Base-by-base conservation (phyloP, 1,140 invertebrate species). In the Tribolium castaneum region DNA sequence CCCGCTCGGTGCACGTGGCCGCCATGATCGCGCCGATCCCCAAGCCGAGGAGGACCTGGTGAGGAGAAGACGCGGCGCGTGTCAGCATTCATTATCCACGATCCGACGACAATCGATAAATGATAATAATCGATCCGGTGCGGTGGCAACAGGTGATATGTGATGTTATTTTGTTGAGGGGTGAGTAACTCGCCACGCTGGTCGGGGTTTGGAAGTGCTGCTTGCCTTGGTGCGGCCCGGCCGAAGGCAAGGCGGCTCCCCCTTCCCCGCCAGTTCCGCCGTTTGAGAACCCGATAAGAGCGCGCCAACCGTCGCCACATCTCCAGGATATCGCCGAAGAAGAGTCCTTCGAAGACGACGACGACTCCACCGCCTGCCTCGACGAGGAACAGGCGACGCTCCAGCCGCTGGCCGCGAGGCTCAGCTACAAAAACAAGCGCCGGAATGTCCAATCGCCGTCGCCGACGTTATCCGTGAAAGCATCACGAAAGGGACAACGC, bases 201-300 rank as follows among this genome's bases (percentile, higher is more conserved):
- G 86, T 86, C 77, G 86, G 85, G 82, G 84, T 82, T 76, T 86
- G 85, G 84, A 86, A 86, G 86, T 86, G 86, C 80, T 86, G 86
- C 80, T 84, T 86, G 86, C 86, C 86, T 79, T 86, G 85, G 84
- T 86, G 86, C 84, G 85, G 83, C 82, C 82, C 84, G 76, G 81
- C 85, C 80, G 85, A 86, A 81, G 80, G 83, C 82, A 85, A 85
- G 82, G 79, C 84, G 70, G 81, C 78, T 59, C 82, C 84, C 66
- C 81, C 84, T 71, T 77, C 83, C 59, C 80, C 83, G 56, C 81
- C 82, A 79, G 70, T 80, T 30, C 80, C 82, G 51, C 80, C 82
- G 39, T 34, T 75, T n/a, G 75, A 70, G 62, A 75, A 39, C 25
- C 74, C 66, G 6, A 59, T 56, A 12, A 30, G 52, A 75, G 25